A percentile compares a stretch with the other conserved stretches of the same genome.
phyloP scores from a whole-genome alignment of 2,888 invertebrate genomes.

The Cryptus armator region DNA sequence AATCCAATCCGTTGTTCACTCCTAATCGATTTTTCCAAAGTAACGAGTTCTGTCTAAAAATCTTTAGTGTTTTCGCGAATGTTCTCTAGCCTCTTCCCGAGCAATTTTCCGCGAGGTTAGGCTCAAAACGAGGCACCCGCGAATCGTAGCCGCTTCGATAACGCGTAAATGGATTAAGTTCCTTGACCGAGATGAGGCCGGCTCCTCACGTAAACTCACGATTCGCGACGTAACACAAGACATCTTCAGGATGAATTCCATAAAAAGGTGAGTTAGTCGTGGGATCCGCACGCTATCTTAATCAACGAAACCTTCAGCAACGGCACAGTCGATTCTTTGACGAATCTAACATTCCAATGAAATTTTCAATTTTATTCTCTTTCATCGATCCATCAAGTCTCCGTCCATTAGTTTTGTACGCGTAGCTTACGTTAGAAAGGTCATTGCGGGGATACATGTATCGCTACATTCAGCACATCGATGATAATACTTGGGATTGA shows the following conservation, averaged over 20 bases:
- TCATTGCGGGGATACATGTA: background rate
- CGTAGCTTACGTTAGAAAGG: slow-evolving; percentile 14
- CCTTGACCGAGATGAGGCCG: too few species aligned
- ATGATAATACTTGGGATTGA: slow-evolving; percentile 3
- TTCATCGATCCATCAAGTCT: background rate
- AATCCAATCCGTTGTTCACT: too few species aligned
- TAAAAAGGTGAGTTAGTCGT: slow-evolving; percentile 87
- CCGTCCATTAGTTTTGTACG: background rate
- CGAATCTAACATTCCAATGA: background rate
- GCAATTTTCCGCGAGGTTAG: too few species aligned
- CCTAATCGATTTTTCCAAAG: too few species aligned
- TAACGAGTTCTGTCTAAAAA: too few species aligned
- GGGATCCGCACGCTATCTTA: background rate
- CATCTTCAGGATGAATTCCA: slow-evolving; percentile 90
- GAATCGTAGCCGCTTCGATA: too few species aligned
- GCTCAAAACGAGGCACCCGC: too few species aligned
- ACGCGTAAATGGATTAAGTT: too few species aligned
- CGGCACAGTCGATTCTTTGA: background rate
- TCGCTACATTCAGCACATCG: background rate
- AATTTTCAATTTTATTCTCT: background rate
- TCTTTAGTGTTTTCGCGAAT: too few species aligned
- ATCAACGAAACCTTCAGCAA: background rate
- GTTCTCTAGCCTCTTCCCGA: too few species aligned
- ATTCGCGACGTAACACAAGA: too few species aligned
- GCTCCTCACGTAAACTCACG: too few species aligned